Percentiles rank a stretch among this genome's conserved stretches.
These are phyloP conservation scores for Euphysa ruthae DNA, from an alignment of 30 jellyfish, hydroid and myxozoan genomes.

Conservation along the genomic window DNA sequence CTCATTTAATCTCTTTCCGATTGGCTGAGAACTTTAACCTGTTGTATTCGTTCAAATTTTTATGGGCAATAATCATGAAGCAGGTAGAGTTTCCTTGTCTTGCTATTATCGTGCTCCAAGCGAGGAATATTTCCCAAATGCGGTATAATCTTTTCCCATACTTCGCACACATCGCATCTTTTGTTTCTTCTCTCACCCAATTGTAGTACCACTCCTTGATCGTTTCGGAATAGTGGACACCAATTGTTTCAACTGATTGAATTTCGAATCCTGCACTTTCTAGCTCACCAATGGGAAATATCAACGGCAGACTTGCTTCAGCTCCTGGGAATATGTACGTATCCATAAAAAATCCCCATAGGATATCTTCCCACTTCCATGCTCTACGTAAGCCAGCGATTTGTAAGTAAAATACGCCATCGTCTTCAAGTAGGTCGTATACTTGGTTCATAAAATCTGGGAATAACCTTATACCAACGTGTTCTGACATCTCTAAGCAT, in stretches of 20 bases:
- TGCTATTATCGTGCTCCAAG: slow-evolving; percentile 89
- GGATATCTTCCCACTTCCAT: slow-evolving; percentile 92
- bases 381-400: slow-evolving; percentile 92
- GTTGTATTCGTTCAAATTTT: slow-evolving; percentile 50
- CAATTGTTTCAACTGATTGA: slow-evolving; percentile 69
- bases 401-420: slow-evolving; percentile 74
- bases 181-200: slow-evolving; percentile 59
- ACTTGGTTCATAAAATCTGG: slow-evolving; percentile 75
- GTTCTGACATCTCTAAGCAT: slow-evolving; percentile 93
- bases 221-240: slow-evolving; percentile 86
- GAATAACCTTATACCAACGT: slow-evolving; percentile 69
- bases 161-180: slow-evolving; percentile 32
- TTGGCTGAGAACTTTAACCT: slow-evolving; percentile 42
- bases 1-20: background rate
- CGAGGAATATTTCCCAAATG: slow-evolving; percentile 81
- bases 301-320: slow-evolving; percentile 88
- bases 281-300: slow-evolving; percentile 60
- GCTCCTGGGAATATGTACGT: slow-evolving; percentile 95
- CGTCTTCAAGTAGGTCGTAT: slow-evolving; percentile 68
- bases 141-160: slow-evolving; percentile 77
- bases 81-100: slow-evolving; percentile 95
- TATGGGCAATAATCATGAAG: slow-evolving; percentile 71
- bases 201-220: slow-evolving; percentile 67
- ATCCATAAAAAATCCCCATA: slow-evolving; percentile 92
- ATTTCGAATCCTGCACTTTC: slow-evolving; percentile 91